These are phyloP conservation scores for Todiramphus saurophagus DNA, from an alignment of 2,113 vertebrate genomes.

Conservation along the genomic window DNA sequence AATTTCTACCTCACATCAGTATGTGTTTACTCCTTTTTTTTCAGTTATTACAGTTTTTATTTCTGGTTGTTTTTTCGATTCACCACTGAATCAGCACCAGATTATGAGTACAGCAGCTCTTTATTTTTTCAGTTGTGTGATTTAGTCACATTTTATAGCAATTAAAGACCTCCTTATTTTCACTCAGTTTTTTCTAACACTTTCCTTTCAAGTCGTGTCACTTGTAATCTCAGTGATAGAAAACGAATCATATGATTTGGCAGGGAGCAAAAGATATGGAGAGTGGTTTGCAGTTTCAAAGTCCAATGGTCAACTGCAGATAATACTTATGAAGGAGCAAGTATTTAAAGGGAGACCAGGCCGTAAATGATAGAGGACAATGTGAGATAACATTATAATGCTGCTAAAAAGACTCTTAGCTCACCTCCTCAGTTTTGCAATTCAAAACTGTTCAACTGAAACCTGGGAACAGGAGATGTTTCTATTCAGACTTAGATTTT, in stretches of 20 bases:
- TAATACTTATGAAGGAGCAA: not conserved
- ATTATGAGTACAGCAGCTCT: not conserved
- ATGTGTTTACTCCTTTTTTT: not conserved
- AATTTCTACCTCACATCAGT: not conserved
- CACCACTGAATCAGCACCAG: not conserved
- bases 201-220: not conserved
- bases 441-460: not conserved
- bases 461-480: not conserved
- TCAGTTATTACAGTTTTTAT: not conserved
- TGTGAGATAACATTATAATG: not conserved
- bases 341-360: not conserved
- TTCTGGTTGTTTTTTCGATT: not conserved
- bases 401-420: not conserved
- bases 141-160: not conserved
- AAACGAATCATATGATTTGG: not conserved
- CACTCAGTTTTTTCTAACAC: not conserved
- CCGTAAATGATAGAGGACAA: not conserved
- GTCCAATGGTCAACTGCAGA: not conserved
- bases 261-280: not conserved
- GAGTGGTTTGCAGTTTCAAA: conserved; percentile 32
- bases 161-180: not conserved
- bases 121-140: not conserved
- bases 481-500: not conserved
- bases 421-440: not conserved
- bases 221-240: not conserved